Conservation (phyloP, 2,888 invertebrate species). For the Hesperia comma region DNA sequence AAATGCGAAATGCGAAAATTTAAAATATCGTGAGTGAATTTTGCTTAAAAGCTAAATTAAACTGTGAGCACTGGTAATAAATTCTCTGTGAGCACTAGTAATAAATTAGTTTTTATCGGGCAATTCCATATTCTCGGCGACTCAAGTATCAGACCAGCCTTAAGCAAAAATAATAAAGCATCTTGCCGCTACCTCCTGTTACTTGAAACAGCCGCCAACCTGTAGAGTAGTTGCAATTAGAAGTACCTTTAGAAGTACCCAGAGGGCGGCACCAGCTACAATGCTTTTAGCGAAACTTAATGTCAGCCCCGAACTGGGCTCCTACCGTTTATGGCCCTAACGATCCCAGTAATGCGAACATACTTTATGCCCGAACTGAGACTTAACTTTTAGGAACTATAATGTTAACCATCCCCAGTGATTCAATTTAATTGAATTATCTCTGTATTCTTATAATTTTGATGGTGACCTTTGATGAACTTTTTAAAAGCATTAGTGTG, state of each 20-base stretch:
- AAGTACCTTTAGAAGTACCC: constrained; percentile 49
- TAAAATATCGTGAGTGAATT: no score
- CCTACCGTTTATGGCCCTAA: constrained; percentile 35
- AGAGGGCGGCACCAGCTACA: constrained; percentile 51
- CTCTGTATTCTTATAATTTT: constrained; percentile 17
- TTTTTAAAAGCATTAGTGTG: no score
- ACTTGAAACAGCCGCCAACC: constrained; percentile 22
- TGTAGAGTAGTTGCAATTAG: constrained; percentile 56
- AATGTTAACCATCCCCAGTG: not conserved
- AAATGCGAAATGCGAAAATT: no score
- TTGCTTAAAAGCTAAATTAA: no score
- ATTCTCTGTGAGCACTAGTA: no score
- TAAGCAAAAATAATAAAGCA: no score
- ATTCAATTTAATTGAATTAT: not conserved
- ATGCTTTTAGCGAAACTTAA: constrained; percentile 66
- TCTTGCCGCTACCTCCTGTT: constrained; percentile 7
- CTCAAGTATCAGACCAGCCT: no score
- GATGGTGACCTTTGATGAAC: no score
- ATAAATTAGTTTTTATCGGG: no score
- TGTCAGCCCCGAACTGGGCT: constrained; percentile 45
- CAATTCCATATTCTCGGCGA: no score
- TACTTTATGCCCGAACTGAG: constrained; percentile 5
- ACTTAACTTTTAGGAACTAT: not conserved
- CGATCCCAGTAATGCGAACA: constrained; percentile 12
- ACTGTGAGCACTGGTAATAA: no score